Conservation (phyloP, 1,140 invertebrate species). For the Steinernema feltiae region DNA sequence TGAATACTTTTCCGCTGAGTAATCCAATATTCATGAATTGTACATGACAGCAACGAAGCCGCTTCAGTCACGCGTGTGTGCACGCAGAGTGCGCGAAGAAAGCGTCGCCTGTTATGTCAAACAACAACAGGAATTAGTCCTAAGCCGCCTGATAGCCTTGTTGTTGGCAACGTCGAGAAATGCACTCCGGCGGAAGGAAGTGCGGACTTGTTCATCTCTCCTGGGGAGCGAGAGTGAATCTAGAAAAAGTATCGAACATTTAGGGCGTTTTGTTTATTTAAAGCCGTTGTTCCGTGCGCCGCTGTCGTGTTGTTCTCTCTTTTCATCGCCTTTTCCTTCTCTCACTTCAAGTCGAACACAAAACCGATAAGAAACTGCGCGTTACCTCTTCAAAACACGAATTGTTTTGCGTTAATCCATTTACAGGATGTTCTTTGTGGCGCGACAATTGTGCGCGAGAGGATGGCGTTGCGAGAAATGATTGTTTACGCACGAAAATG, state of each 20-base stretch:
- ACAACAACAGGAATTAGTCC: neutral
- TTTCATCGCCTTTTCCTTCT: neutral
- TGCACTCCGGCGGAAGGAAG: no score
- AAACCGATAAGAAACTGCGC: no score
- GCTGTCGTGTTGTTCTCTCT: neutral
- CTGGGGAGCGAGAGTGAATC: no score
- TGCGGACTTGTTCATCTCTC: no score
- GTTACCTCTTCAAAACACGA: neutral
- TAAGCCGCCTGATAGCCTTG: no score
- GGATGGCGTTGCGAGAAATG: neutral
- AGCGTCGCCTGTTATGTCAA: neutral
- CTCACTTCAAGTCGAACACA: neutral
- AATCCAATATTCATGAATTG: constrained; percentile 15
- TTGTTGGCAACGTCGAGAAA: neutral
- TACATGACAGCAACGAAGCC: neutral
- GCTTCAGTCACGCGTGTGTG: constrained; percentile 1
- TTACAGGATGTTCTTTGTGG: neutral
- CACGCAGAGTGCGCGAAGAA: neutral
- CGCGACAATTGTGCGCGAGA: neutral
- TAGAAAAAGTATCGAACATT: neutral
- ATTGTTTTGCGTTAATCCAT: constrained; percentile 5
- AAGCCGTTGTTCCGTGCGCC: neutral
- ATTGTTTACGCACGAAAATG: neutral
- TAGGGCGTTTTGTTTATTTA: neutral
- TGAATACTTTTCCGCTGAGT: constrained; percentile 3